Base-by-base conservation (phyloP, 2,888 invertebrate species). In the Neocrepidodera transversa region DNA sequence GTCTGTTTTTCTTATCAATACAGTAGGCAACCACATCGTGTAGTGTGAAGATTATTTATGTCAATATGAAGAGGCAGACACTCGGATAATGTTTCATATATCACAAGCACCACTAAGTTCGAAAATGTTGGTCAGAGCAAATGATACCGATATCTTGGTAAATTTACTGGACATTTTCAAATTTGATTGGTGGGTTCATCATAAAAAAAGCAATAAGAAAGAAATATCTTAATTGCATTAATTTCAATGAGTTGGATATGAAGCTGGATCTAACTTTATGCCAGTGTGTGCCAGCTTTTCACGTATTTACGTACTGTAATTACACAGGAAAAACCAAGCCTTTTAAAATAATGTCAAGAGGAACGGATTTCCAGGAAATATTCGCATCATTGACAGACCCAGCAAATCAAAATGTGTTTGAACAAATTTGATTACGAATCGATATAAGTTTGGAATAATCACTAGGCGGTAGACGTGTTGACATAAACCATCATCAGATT, bases 231-330 rank as follows among this genome's bases (percentile, higher is more conserved):
- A 55, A 63, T 57, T 72, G 64, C 50, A 65, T 66, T 11, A 66
- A 63, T 49, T 69, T 67, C 28, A 68, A 54, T 0, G 61, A 69
- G 6, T 63, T 70, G 62, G 64, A 68, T 10, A 43, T 10, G n/a
- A 68, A 67, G 43, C 67, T 71, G 36, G 71, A 68, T 17, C 10
- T 28, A 4, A 51, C 14, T 20, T 43, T 68, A 49, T 70, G 67
- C 11, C 11, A 8, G 52, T 49, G 62, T 60, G 58, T 73, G 20
- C 68, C 69, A 8, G 68, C 68, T 28, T 71, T 71, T 32, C 71
- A 74, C 57, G 72, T 72, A 17, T 71, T 67, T 42, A 73, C 72
- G 35, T 71, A 72, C 4, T 70, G 68, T 42, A 71, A 72, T 61
- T 72, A 66, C 59, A 72, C 66, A n/a, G n/a, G n/a, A n/a, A n/a